Evolutionary conservation across 2,888 invertebrate genomes (phyloP).

Genomic region (Oeneis ivallda): DNA sequence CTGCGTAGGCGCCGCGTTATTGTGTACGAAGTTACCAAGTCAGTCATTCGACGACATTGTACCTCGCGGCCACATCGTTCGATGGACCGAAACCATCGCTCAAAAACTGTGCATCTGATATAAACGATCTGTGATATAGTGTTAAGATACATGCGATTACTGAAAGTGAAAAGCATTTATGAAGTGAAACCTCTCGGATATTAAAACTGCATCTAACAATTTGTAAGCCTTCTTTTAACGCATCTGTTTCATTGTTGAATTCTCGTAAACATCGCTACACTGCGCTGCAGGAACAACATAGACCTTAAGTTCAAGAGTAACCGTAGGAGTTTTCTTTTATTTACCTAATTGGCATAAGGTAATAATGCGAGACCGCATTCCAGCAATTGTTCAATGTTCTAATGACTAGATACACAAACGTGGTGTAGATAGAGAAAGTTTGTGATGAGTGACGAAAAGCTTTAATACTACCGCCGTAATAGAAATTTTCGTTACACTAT

Average conservation of each 20-base stretch:
- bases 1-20: slow-evolving; percentile 65
- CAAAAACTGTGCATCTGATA: slow-evolving; percentile 61
- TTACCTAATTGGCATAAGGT: not conserved
- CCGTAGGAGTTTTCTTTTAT: not conserved
- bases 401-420: not conserved
- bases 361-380: slow-evolving; percentile 1
- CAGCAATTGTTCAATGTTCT: not conserved
- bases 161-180: slow-evolving; percentile 42
- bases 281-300: slow-evolving; percentile 14
- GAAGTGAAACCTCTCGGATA: slow-evolving; percentile 27
- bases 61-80: slow-evolving; percentile 56
- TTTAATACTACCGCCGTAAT: not conserved
- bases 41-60: slow-evolving; percentile 52
- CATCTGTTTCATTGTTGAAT: slow-evolving; percentile 20
- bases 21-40: slow-evolving; percentile 42
- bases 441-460: not conserved
- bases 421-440: not conserved
- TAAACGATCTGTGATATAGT: slow-evolving; percentile 77
- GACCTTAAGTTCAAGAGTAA: not conserved
- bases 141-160: slow-evolving; percentile 62
- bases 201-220: slow-evolving; percentile 9
- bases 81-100: slow-evolving; percentile 49
- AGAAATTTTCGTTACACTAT: not conserved
- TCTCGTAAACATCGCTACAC: not conserved
- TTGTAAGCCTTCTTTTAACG: slow-evolving; percentile 26